A percentile compares a stretch with the other conserved stretches of the same genome.
Evolutionary conservation across 2,797 vertebrate species (phyloP).

Genomic region (Sebastolobus altivelis): DNA sequence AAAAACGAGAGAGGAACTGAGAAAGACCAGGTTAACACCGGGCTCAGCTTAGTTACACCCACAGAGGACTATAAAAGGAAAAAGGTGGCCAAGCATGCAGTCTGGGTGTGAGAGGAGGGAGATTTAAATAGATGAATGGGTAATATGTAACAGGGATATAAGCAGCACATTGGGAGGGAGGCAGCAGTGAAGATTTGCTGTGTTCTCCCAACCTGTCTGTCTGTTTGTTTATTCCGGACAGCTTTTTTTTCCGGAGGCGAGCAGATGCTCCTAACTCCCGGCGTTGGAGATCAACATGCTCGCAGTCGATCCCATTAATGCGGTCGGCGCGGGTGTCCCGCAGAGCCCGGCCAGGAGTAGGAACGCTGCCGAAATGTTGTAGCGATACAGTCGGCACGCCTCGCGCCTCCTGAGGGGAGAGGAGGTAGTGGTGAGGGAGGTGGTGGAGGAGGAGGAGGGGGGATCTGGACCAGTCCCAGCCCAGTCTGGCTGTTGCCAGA

Average conservation of each 20-base stretch:
- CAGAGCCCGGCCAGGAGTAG: conserved; percentile 73
- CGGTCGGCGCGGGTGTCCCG: conserved; percentile 65
- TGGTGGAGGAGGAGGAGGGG: conserved; percentile 20
- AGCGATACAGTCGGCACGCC: conserved; percentile 69
- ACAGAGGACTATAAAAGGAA: conserved; percentile 59
- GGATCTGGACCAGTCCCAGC: conserved; percentile 78
- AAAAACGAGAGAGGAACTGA: conserved; percentile 41
- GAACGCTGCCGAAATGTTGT: conserved; percentile 70
- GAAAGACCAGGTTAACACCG: conserved; percentile 70
- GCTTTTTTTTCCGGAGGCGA: conserved; percentile 78
- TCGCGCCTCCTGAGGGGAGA: conserved; percentile 57
- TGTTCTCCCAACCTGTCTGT: conserved; percentile 71
- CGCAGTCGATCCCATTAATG: conserved; percentile 81
- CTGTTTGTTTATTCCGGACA: conserved; percentile 84
- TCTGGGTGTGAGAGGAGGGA: conserved; percentile 53
- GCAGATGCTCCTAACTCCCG: conserved; percentile 85
- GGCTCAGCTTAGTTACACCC: conserved; percentile 68
- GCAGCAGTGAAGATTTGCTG: conserved; percentile 66
- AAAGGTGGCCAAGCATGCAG: conserved; percentile 64
- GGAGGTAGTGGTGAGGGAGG: conserved; percentile 50
- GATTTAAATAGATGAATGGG: conserved; percentile 76
- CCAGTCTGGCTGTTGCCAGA: conserved; percentile 69
- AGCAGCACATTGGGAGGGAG: conserved; percentile 60
- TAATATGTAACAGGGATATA: conserved; percentile 69
- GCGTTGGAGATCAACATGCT: conserved; percentile 79